A percentile compares a stretch with the other conserved stretches of the same genome.
These are phyloP conservation scores for Chlorops oryzae DNA, from an alignment of 1,140 invertebrate species.

Conservation along the genomic window DNA sequence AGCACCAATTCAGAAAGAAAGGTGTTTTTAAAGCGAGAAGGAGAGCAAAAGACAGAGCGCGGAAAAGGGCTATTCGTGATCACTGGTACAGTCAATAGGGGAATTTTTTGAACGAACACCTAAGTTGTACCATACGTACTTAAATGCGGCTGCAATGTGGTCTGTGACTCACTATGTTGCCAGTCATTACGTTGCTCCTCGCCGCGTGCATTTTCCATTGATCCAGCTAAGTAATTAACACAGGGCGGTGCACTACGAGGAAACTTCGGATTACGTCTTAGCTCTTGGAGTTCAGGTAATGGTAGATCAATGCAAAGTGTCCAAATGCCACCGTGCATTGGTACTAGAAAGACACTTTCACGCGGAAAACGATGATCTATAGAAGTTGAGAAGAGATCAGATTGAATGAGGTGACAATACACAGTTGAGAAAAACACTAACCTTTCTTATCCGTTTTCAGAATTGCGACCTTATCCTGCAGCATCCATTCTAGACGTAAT, in stretches of 20 bases:
- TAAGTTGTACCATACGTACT: constrained; percentile 45
- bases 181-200: constrained; percentile 69
- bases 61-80: background rate
- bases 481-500: constrained; percentile 55
- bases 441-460: constrained; percentile 44
- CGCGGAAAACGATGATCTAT: constrained; percentile 43
- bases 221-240: constrained; percentile 71
- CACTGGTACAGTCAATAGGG: no score
- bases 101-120: constrained; percentile 12
- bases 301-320: constrained; percentile 72
- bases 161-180: constrained; percentile 69
- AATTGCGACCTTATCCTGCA: constrained; percentile 58
- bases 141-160: constrained; percentile 47
- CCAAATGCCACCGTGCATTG: constrained; percentile 82
- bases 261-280: constrained; percentile 60
- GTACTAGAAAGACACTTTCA: constrained; percentile 64
- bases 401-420: background rate
- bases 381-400: constrained; percentile 15
- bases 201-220: constrained; percentile 53
- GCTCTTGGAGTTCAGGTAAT: constrained; percentile 62
- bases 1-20: no score
- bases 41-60: background rate
- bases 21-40: background rate
- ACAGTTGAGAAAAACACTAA: constrained; percentile 15
- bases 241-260: constrained; percentile 59